Evolutionary conservation across 2,797 vertebrate genomes (phyloP), one percentile per base, ranked within the genome.

Genomic region (Sebastes miniatus): DNA sequence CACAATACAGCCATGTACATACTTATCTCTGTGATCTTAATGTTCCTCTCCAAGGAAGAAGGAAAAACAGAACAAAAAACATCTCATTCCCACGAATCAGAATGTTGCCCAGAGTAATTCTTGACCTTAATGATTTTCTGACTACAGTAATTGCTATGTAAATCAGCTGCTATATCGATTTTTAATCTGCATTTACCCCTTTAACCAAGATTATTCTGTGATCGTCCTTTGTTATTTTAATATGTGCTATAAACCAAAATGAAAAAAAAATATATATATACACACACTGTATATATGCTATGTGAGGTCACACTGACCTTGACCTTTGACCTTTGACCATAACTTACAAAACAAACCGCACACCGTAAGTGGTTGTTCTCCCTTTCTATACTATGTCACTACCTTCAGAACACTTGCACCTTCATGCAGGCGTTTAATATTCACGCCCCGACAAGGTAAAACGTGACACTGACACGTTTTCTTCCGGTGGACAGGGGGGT

Each of bases 1-100:
- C 71, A 69, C 76, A 71, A 79, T 12, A 67, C 67, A 76, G 54
- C 34, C 61, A 11, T 32, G 71, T 32, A 73, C 10, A 24, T 63
- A 22, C 34, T 62, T n/a, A 31, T 82, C 64, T 66, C 66, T 76
- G 29, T 12, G 50, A 73, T 79, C 54, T 29, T 39, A 65, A 47
- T 31, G 52, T 43, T 73, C 20, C 25, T 68, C 31, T 9, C 31
- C 8, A 12, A 7, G 22, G 63, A 52, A 2, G n/a, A 25, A 22
- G 11, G 16, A 32, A 20, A 74, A 34, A 4, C 2, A 61, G 32
- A 80, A 31, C 50, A 59, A 36, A 43, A 43, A 57, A 22, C 5
- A 2, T 22, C 13, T 31, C 14, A 31, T 59, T 69, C 10, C 14
- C 31, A 69, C 11, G 12, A 36, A 54, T 25, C 8, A 1, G 4